These are phyloP conservation scores for Echinometra lucunter DNA, from an alignment of 53 echinoderm and acorn worm genomes.

Conservation along the genomic window DNA sequence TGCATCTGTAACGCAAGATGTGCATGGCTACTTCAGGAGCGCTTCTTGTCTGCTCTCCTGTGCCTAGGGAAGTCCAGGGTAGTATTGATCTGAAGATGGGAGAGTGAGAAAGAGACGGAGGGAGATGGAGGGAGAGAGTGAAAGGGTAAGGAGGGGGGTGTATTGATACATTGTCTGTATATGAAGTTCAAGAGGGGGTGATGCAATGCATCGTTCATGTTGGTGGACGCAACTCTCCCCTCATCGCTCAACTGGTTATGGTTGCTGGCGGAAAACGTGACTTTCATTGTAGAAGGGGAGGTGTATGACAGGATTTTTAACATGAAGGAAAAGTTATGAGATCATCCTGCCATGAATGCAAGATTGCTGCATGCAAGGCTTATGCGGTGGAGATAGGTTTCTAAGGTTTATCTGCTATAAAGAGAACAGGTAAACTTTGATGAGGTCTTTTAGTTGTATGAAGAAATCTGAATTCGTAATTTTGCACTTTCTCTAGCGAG, in stretches of 20 bases:
- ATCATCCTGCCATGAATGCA: not conserved
- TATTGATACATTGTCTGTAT: slow-evolving; percentile 12
- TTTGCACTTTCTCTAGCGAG: no score
- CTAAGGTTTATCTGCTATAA: no score
- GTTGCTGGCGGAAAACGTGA: slow-evolving; percentile 13
- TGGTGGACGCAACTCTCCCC: slow-evolving; percentile 19
- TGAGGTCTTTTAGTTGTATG: no score
- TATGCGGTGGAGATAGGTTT: not conserved
- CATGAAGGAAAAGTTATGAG: not conserved
- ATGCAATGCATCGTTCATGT: slow-evolving; percentile 37
- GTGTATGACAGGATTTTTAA: not conserved
- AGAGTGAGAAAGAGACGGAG: slow-evolving; percentile 18
- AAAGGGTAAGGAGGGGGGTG: not conserved
- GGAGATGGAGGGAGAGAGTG: not conserved
- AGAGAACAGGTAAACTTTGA: no score
- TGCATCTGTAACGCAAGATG: slow-evolving; percentile 64
- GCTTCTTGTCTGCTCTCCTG: slow-evolving; percentile 34
- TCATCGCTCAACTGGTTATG: slow-evolving; percentile 42
- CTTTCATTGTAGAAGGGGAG: not conserved
- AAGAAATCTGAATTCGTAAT: no score
- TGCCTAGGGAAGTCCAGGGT: slow-evolving; percentile 64
- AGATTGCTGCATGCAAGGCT: not conserved
- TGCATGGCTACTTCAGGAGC: slow-evolving; percentile 43
- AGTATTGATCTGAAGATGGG: slow-evolving; percentile 59
- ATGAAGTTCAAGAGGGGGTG: slow-evolving; percentile 10